Conservation (phyloP, 2,113 vertebrate genomes). For the Pimephales promelas region DNA sequence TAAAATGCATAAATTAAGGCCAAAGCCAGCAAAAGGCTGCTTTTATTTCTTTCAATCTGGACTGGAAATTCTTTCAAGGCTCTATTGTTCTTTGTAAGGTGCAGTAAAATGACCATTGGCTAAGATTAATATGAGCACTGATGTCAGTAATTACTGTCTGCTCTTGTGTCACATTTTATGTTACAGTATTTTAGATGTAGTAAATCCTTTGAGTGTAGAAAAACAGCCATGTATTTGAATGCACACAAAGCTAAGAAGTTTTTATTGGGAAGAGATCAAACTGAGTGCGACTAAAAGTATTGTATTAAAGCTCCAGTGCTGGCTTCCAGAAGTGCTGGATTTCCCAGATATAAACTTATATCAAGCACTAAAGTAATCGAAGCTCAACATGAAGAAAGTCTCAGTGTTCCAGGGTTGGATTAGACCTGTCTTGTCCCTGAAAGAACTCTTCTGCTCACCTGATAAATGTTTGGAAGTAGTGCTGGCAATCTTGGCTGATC, state of each 20-base stretch:
- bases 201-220: neutral
- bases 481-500: neutral
- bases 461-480: neutral
- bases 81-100: conserved; percentile 1
- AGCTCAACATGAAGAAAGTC: neutral
- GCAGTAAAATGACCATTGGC: conserved; percentile 22
- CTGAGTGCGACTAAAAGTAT: neutral
- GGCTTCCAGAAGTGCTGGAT: neutral
- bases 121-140: conserved; percentile 20
- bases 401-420: neutral
- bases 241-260: neutral
- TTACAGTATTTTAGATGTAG: neutral
- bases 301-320: conserved; percentile 4
- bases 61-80: conserved; percentile 27
- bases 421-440: conserved; percentile 2
- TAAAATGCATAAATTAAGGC: conserved; percentile 59
- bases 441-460: neutral
- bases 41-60: conserved; percentile 44
- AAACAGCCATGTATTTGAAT: neutral
- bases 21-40: conserved; percentile 26
- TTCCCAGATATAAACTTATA: conserved; percentile 5
- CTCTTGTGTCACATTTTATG: neutral
- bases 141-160: conserved; percentile 13
- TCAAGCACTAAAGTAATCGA: neutral
- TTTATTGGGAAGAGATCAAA: conserved; percentile 6